Evolutionary conservation across 2,888 invertebrate species (phyloP).

Genomic region (Blastobasis adustella): DNA sequence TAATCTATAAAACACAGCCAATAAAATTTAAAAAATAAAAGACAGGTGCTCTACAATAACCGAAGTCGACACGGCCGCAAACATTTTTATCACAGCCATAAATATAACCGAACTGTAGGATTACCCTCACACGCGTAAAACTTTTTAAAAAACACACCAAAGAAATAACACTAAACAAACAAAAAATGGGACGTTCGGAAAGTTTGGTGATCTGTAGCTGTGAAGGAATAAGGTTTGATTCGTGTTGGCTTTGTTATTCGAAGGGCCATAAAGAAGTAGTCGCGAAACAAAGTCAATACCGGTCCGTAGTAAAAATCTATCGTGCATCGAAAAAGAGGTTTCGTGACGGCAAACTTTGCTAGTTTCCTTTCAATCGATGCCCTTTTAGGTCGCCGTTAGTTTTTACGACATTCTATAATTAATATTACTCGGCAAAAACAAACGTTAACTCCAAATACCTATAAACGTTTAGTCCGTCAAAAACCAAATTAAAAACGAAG

Average conservation of each 20-base stretch:
- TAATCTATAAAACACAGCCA: conserved; percentile 4
- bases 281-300: conserved; percentile 38
- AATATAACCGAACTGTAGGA: conserved; percentile 53
- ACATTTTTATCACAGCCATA: conserved; percentile 68
- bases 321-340: conserved; percentile 55
- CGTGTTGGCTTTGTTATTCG: conserved; percentile 11
- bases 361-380: conserved; percentile 58
- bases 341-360: conserved; percentile 59
- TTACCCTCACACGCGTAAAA: conserved; percentile 38
- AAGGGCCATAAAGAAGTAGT: conserved; percentile 16
- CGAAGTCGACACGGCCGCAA: conserved; percentile 57
- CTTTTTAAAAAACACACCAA: conserved; percentile 45
- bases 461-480: too few relatives aligned
- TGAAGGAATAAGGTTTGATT: conserved; percentile 26
- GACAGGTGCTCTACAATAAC: conserved; percentile 58
- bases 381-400: conserved; percentile 42
- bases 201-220: not conserved
- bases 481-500: not conserved
- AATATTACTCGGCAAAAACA: conserved; percentile 35
- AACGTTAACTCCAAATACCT: conserved; percentile 8
- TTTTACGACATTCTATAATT: conserved; percentile 47
- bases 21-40: conserved; percentile 38
- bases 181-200: conserved; percentile 5
- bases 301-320: conserved; percentile 59
- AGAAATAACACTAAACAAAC: conserved; percentile 30